phyloP scores from a whole-genome alignment of 2,113 vertebrate genomes.

The Notarius lentiginosus region DNA sequence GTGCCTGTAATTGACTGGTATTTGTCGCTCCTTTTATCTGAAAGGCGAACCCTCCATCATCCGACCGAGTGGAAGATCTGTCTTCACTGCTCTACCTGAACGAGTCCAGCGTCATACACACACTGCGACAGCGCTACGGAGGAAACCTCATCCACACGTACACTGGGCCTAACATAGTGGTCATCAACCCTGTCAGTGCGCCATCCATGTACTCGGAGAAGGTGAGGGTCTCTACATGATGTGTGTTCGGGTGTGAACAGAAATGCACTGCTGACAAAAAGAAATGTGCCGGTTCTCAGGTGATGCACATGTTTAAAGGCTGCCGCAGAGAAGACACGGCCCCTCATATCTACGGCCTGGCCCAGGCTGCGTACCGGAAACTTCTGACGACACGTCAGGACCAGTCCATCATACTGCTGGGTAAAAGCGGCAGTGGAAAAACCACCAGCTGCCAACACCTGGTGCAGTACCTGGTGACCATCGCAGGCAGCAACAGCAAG shows the following conservation, averaged over 20 bases:
- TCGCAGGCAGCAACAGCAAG: slow-evolving; percentile 84
- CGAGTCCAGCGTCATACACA: slow-evolving; percentile 90
- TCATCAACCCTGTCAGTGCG: slow-evolving; percentile 89
- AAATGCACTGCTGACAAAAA: not conserved
- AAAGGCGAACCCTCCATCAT: slow-evolving; percentile 88
- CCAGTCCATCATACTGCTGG: slow-evolving; percentile 88
- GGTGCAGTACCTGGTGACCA: slow-evolving; percentile 87
- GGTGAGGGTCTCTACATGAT: slow-evolving; percentile 66
- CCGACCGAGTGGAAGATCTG: slow-evolving; percentile 89
- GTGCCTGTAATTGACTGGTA: not conserved
- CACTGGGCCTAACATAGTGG: slow-evolving; percentile 85
- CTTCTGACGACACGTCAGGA: slow-evolving; percentile 94
- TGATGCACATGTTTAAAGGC: slow-evolving; percentile 99
- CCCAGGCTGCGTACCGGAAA: slow-evolving; percentile 87
- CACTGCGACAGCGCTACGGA: slow-evolving; percentile 87
- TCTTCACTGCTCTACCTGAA: slow-evolving; percentile 93
- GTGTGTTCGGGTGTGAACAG: not conserved
- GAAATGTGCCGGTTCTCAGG: slow-evolving; percentile 67
- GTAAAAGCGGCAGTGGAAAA: slow-evolving; percentile 90
- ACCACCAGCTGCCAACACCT: slow-evolving; percentile 93
- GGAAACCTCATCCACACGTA: slow-evolving; percentile 91
- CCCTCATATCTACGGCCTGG: slow-evolving; percentile 91
- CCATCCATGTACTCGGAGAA: slow-evolving; percentile 97
- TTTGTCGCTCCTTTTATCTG: slow-evolving; percentile 32
- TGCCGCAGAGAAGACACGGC: slow-evolving; percentile 88